These are phyloP conservation scores for Ranitomeya imitator DNA, from an alignment of 2,113 vertebrate genomes.

Conservation along the genomic window DNA sequence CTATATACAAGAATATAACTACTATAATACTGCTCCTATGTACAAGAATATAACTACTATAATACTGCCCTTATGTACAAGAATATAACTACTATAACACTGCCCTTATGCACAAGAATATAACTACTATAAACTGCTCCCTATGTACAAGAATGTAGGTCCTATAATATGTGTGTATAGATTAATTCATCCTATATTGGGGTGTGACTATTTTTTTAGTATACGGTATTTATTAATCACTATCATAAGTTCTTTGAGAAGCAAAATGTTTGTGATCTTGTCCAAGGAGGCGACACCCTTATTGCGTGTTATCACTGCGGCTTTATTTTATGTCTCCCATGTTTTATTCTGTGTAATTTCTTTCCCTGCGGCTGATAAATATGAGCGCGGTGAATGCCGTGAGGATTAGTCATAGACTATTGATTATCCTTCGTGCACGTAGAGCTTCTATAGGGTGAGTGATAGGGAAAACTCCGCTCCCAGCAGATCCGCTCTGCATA, in stretches of 20 bases:
- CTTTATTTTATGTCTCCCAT: neutral
- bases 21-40: neutral
- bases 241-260: neutral
- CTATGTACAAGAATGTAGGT: neutral
- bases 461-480: neutral
- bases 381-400: neutral
- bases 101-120: neutral
- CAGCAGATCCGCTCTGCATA: neutral
- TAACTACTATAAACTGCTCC: neutral
- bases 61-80: too few species aligned
- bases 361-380: neutral
- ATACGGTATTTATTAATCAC: too few species aligned
- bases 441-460: neutral
- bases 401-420: neutral
- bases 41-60: neutral
- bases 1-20: neutral
- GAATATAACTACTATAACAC: neutral
- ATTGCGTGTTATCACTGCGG: neutral
- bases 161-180: too few species aligned
- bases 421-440: conserved; percentile 6
- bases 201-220: too few species aligned
- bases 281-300: neutral
- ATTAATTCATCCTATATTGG: too few species aligned
- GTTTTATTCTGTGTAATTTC: neutral
- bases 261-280: neutral